A percentile compares a stretch with the other conserved stretches of the same genome.
Evolutionary conservation across 2,797 vertebrate species (phyloP).

Genomic region (Rhinogobio ventralis): DNA sequence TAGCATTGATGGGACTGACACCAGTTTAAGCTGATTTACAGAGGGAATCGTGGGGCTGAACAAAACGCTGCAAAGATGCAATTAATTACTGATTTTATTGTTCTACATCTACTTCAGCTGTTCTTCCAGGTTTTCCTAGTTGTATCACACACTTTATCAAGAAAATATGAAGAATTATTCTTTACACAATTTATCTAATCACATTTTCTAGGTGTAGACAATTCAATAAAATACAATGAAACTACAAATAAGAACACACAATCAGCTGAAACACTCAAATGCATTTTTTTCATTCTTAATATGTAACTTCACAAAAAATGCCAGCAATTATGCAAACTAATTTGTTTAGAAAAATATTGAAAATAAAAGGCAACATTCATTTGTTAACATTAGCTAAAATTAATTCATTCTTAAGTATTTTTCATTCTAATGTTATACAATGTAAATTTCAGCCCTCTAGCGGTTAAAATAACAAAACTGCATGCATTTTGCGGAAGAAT

Average conservation of each 20-base stretch:
- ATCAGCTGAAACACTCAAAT: neutral
- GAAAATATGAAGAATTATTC: neutral
- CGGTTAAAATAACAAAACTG: too few relatives aligned
- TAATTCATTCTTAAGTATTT: too few relatives aligned
- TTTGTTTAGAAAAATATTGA: too few relatives aligned
- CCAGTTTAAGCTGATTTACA: neutral
- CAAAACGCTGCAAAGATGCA: neutral
- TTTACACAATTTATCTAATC: neutral
- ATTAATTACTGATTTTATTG: slow-evolving; percentile 13
- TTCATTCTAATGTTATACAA: too few relatives aligned
- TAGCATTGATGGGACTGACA: neutral
- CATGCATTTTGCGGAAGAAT: too few relatives aligned
- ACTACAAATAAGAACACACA: neutral
- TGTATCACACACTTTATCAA: neutral
- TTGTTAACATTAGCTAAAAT: too few relatives aligned
- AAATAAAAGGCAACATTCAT: too few relatives aligned
- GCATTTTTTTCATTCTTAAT: too few relatives aligned
- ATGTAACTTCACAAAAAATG: neutral
- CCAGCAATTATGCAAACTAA: too few relatives aligned
- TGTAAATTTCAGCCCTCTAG: too few relatives aligned
- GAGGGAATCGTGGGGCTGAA: neutral
- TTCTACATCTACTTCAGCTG: neutral
- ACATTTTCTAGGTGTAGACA: neutral
- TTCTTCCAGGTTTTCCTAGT: neutral
- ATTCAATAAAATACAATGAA: neutral